Conservation (phyloP, 2,113 vertebrate species). For the Pitta sordida region DNA sequence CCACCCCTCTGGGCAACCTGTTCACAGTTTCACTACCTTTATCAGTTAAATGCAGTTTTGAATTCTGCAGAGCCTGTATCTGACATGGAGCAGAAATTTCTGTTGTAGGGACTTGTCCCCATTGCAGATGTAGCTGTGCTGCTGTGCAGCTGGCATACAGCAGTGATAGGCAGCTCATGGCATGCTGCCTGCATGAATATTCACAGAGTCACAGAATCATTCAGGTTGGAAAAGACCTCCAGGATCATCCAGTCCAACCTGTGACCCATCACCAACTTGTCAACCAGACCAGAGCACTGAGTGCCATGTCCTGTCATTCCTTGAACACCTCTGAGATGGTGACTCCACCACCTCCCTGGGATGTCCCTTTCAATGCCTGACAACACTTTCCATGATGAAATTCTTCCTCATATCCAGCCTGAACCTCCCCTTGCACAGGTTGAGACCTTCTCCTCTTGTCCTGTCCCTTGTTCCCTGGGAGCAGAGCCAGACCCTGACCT, state of each 20-base stretch:
- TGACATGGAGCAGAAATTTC: background rate
- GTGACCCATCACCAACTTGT: no score
- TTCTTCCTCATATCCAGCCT: background rate
- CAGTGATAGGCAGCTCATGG: background rate
- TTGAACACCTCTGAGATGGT: background rate
- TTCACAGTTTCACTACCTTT: background rate
- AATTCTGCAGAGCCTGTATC: background rate
- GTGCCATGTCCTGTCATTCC: background rate
- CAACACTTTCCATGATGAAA: background rate
- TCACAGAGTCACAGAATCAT: background rate
- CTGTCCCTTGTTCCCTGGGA: background rate
- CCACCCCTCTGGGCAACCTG: background rate
- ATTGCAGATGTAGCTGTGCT: background rate
- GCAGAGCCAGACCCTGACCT: background rate
- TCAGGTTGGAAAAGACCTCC: background rate
- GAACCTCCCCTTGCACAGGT: background rate
- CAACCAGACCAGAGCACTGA: background rate
- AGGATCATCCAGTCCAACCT: background rate
- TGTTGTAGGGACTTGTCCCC: background rate
- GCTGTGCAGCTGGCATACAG: background rate
- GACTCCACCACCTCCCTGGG: background rate
- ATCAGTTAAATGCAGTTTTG: background rate
- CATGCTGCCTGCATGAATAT: background rate
- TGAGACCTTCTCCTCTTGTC: background rate
- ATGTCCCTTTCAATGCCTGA: background rate